Conservation (phyloP, 2,888 invertebrate species). For the Ommatoiulus sabulosus region DNA sequence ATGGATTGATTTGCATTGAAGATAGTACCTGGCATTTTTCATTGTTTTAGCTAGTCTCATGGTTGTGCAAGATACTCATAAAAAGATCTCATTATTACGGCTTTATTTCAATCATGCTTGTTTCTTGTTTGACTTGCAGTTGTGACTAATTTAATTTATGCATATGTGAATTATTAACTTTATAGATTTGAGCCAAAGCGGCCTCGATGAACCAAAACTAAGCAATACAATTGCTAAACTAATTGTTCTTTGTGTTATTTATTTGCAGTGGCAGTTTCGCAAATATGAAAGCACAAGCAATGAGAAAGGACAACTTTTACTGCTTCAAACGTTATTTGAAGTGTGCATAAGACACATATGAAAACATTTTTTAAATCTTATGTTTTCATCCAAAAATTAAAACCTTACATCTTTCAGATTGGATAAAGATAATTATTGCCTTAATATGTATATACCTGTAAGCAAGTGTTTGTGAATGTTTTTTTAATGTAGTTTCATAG, state of each 20-base stretch:
- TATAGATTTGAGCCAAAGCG: constrained; percentile 56
- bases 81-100: no score
- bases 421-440: constrained; percentile 78
- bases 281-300: constrained; percentile 74
- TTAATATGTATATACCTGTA: constrained; percentile 78
- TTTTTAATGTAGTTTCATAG: constrained; percentile 56
- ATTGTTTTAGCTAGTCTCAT: no score
- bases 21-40: no score
- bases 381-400: background rate
- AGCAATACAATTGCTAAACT: no score
- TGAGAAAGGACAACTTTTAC: constrained; percentile 79
- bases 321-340: constrained; percentile 81
- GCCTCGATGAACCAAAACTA: constrained; percentile 79
- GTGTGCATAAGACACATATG: constrained; percentile 63
- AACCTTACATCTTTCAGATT: constrained; percentile 70
- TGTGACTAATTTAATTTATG: background rate
- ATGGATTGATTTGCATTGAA: no score
- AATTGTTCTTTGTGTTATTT: constrained; percentile 66
- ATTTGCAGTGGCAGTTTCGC: constrained; percentile 81
- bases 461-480: constrained; percentile 64
- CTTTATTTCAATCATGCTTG: no score
- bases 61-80: no score
- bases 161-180: background rate
- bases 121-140: no score
- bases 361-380: background rate